A percentile compares a stretch with the other conserved stretches of the same genome.
These are phyloP conservation scores for Lycodopsis pacificus DNA, from an alignment of 2,797 vertebrate genomes.

Conservation along the genomic window DNA sequence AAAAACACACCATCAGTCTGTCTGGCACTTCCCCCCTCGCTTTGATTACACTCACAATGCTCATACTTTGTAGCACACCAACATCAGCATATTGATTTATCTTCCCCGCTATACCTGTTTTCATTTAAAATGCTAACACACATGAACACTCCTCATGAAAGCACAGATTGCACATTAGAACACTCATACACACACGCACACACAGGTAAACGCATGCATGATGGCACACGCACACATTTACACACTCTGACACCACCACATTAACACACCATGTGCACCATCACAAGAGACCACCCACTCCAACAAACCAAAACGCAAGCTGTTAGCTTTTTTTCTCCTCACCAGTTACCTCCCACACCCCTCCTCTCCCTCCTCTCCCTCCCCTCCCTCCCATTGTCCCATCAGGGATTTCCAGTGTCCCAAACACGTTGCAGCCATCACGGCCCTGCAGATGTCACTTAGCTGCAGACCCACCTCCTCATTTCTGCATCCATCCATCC, in stretches of 20 bases:
- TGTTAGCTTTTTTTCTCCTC: slow-evolving; percentile 59
- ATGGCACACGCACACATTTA: slow-evolving; percentile 25
- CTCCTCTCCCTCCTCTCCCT: not conserved
- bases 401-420: slow-evolving; percentile 72
- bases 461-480: slow-evolving; percentile 71
- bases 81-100: slow-evolving; percentile 73
- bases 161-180: slow-evolving; percentile 18
- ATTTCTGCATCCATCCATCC: slow-evolving; percentile 67
- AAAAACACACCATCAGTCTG: slow-evolving; percentile 47
- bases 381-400: slow-evolving; percentile 65
- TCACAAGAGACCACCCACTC: slow-evolving; percentile 56
- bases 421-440: slow-evolving; percentile 71
- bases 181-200: slow-evolving; percentile 1
- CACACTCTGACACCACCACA: slow-evolving; percentile 41
- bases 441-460: slow-evolving; percentile 77
- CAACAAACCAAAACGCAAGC: slow-evolving; percentile 60
- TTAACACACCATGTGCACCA: slow-evolving; percentile 65
- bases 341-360: slow-evolving; percentile 27
- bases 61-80: slow-evolving; percentile 58
- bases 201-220: slow-evolving; percentile 32
- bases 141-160: not conserved
- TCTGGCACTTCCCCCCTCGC: slow-evolving; percentile 67
- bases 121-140: slow-evolving; percentile 47
- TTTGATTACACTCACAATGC: slow-evolving; percentile 63
- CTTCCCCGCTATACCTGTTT: slow-evolving; percentile 36